phyloP scores from a whole-genome alignment of 2,113 vertebrate species.

The Callionymus lyra region DNA sequence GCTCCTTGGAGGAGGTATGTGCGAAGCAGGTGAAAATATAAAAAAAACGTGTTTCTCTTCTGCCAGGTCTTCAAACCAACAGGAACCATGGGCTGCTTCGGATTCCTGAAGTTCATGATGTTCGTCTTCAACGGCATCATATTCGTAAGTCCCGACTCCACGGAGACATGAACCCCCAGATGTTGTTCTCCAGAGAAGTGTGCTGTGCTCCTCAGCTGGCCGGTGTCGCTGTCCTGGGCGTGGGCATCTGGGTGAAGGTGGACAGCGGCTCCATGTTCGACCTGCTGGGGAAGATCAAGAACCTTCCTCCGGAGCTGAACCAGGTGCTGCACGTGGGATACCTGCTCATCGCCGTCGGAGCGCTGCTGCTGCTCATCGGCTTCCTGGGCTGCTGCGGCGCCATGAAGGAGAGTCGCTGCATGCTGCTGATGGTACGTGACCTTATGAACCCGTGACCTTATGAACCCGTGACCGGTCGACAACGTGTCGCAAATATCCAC shows the following conservation, averaged over 20 bases:
- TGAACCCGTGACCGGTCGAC: no score
- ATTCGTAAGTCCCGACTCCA: conserved; percentile 69
- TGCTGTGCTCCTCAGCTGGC: conserved; percentile 54
- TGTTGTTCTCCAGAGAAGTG: neutral
- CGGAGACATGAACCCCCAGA: neutral
- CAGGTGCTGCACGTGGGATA: conserved; percentile 71
- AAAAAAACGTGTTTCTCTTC: no score
- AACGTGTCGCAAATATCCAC: no score
- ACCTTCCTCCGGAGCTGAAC: conserved; percentile 30
- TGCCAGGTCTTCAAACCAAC: conserved; percentile 24
- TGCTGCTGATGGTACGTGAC: conserved; percentile 69
- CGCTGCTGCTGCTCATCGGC: conserved; percentile 64
- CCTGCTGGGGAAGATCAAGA: conserved; percentile 43
- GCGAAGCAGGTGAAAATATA: no score
- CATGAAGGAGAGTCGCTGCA: conserved; percentile 61
- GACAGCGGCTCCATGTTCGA: conserved; percentile 61
- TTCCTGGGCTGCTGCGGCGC: conserved; percentile 76
- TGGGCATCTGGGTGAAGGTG: conserved; percentile 77
- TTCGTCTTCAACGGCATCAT: conserved; percentile 72
- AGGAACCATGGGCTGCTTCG: conserved; percentile 64
- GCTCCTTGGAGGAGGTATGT: no score
- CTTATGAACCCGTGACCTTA: neutral
- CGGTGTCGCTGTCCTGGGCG: conserved; percentile 61
- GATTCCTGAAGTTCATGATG: conserved; percentile 71
- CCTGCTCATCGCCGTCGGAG: conserved; percentile 67